phyloP scores from a whole-genome alignment of 1,140 invertebrate species.

The Tribolium castaneum region DNA sequence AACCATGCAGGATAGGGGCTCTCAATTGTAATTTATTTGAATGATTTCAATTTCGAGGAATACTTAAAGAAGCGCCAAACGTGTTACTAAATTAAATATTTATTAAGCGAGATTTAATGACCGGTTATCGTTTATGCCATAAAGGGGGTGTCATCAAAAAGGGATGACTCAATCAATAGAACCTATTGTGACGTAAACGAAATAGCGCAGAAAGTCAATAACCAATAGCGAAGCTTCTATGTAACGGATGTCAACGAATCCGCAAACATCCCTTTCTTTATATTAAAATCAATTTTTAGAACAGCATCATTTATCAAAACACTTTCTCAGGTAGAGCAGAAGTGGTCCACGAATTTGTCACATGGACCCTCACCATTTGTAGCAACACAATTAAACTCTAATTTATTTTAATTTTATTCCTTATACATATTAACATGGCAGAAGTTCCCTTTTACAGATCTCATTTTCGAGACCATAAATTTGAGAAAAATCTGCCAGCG shows the following conservation, averaged over 20 bases:
- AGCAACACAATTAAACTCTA: conserved; percentile 15
- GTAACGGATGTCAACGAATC: not conserved
- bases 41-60: conserved; percentile 16
- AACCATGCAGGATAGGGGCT: conserved; percentile 6
- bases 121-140: not conserved
- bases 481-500: not conserved
- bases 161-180: conserved; percentile 30
- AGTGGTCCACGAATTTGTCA: not conserved
- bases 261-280: not conserved
- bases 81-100: not conserved
- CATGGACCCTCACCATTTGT: not conserved
- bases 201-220: conserved; percentile 25
- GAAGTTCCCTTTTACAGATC: not conserved
- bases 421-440: not conserved
- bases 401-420: conserved; percentile 35
- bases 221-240: not conserved
- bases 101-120: conserved; percentile 2
- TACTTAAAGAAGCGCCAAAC: not conserved
- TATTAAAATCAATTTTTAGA: too few species aligned
- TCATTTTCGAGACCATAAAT: not conserved
- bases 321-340: not conserved
- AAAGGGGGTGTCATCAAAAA: not conserved
- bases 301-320: not conserved
- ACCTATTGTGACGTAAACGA: conserved; percentile 10
- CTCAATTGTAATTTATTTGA: conserved; percentile 12